Evolutionary conservation across 2,113 vertebrate species (phyloP).

Genomic region (Sylvia atricapilla): DNA sequence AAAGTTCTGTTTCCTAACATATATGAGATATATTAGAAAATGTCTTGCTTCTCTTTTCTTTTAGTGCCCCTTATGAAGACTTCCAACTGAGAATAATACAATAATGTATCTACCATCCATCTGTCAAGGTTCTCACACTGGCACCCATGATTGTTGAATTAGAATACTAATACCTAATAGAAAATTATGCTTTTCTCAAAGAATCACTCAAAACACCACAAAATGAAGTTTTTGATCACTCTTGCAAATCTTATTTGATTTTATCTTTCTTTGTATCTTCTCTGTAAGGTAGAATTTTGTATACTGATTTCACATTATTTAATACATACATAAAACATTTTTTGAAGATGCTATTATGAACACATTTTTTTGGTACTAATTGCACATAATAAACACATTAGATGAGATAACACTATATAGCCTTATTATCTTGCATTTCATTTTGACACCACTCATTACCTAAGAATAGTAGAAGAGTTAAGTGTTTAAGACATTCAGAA

Average conservation of each 20-base stretch:
- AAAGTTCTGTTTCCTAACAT: not conserved
- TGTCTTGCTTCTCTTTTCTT: not conserved
- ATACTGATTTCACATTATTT: not conserved
- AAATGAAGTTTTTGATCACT: not conserved
- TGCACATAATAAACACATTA: not conserved
- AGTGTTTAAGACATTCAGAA: not conserved
- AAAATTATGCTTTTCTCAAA: not conserved
- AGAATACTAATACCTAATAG: not conserved
- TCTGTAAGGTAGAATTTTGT: not conserved
- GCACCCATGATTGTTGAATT: not conserved
- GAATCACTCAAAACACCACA: not conserved
- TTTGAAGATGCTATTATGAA: not conserved
- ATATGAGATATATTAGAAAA: not conserved
- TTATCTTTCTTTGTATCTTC: not conserved
- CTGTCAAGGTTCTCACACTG: conserved; percentile 9
- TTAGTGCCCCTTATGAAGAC: not conserved
- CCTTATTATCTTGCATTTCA: not conserved
- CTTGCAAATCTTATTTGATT: not conserved
- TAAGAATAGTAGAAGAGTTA: not conserved
- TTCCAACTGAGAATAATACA: conserved; percentile 7
- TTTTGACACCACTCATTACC: not conserved
- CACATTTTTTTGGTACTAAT: not conserved
- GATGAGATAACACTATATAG: not conserved
- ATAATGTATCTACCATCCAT: not conserved
- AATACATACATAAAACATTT: not conserved